A percentile compares a stretch with the other conserved stretches of the same genome.
Conservation (phyloP, 2,113 vertebrate genomes). For the Seriola quinqueradiata region DNA sequence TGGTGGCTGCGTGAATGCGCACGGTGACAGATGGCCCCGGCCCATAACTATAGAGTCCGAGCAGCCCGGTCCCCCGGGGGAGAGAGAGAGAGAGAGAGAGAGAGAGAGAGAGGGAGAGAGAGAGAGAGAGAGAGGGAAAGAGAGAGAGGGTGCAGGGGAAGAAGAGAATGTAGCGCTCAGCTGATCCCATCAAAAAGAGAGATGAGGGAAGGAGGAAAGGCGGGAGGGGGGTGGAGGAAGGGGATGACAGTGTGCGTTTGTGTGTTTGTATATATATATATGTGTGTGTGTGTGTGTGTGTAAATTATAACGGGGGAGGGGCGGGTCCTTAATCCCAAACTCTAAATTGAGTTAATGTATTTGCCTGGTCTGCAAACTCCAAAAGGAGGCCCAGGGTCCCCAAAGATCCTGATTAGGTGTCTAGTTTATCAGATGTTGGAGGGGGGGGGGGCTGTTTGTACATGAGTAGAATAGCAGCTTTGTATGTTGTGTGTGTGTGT, state of each 20-base stretch:
- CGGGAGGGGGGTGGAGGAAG: slow-evolving; percentile 38
- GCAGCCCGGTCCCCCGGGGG: slow-evolving; percentile 67
- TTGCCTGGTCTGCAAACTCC: slow-evolving; percentile 67
- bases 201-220: slow-evolving; percentile 56
- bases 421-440: slow-evolving; percentile 76
- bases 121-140: slow-evolving; percentile 37
- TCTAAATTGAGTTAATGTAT: slow-evolving; percentile 81
- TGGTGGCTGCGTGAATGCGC: slow-evolving; percentile 84
- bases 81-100: slow-evolving; percentile 49
- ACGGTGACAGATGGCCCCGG: slow-evolving; percentile 84
- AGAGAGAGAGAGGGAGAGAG: slow-evolving; percentile 36
- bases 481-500: slow-evolving; percentile 59
- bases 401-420: slow-evolving; percentile 73
- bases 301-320: slow-evolving; percentile 21
- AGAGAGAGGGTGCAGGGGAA: slow-evolving; percentile 25
- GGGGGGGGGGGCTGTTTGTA: slow-evolving; percentile 58
- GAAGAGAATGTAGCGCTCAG: slow-evolving; percentile 66
- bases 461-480: slow-evolving; percentile 67
- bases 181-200: slow-evolving; percentile 77
- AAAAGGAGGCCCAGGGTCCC: slow-evolving; percentile 65
- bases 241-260: slow-evolving; percentile 19
- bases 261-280: neutral
- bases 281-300: slow-evolving; percentile 17
- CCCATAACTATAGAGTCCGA: slow-evolving; percentile 85
- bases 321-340: slow-evolving; percentile 65